Evolutionary conservation across 2,888 invertebrate genomes (phyloP).

Genomic region (Cataglyphis altisquamis): DNA sequence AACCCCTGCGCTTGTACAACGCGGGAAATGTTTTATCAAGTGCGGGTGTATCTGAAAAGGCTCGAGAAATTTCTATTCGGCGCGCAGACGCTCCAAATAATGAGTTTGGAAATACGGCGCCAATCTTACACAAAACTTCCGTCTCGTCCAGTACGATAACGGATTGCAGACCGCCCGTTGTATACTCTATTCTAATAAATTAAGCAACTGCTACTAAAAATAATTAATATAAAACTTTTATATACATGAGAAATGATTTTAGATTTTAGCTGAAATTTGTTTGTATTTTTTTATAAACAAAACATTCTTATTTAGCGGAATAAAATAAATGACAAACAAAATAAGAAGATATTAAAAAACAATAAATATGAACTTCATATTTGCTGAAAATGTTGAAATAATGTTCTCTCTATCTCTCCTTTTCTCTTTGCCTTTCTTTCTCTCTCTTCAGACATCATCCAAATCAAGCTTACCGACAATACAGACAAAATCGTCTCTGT

Average conservation of each 20-base stretch:
- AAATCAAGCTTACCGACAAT: conserved; percentile 9
- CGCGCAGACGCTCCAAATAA: conserved; percentile 32
- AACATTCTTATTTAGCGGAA: not conserved
- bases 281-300: not conserved
- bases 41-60: conserved; percentile 62
- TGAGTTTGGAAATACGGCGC: conserved; percentile 29
- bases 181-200: conserved; percentile 16
- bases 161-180: not conserved
- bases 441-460: not conserved
- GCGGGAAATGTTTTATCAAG: conserved; percentile 78
- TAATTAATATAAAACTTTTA: conserved; percentile 5
- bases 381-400: not conserved
- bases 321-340: not conserved
- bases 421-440: not conserved
- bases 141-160: conserved; percentile 10
- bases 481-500: not conserved
- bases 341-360: not conserved
- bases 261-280: not conserved
- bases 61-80: conserved; percentile 46
- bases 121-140: conserved; percentile 27
- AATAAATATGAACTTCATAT: not conserved
- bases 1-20: conserved; percentile 19
- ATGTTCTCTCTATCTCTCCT: not conserved
- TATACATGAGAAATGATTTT: not conserved
- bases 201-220: conserved; percentile 1